phyloP scores from a whole-genome alignment of 2,888 invertebrate genomes.

The Thymelicus lineola region DNA sequence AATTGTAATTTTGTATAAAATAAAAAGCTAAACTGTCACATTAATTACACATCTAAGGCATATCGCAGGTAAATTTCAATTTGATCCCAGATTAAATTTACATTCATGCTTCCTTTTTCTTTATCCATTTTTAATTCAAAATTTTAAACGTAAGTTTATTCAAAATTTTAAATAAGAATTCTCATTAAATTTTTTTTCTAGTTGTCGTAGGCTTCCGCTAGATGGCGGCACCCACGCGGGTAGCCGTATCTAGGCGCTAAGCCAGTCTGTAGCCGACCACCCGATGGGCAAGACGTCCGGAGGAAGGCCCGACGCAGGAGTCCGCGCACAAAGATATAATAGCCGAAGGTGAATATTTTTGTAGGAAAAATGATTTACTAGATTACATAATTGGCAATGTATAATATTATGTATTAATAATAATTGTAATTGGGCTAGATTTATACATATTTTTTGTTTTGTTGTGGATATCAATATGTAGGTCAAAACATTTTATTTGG shows the following conservation, averaged over 20 bases:
- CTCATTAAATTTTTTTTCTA: constrained; percentile 45
- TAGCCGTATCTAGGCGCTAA: constrained; percentile 57
- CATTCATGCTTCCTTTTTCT: not conserved
- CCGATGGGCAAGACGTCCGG: constrained; percentile 83
- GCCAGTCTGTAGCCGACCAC: constrained; percentile 59
- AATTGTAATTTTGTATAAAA: no score
- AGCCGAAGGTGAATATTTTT: constrained; percentile 63
- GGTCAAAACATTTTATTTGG: no score
- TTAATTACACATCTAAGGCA: no score
- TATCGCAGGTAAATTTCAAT: no score
- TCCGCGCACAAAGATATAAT: constrained; percentile 71
- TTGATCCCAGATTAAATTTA: no score
- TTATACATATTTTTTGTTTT: no score
- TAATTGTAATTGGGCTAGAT: no score
- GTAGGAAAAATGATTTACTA: not conserved
- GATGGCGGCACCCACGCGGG: constrained; percentile 55
- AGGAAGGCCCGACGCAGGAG: constrained; percentile 72
- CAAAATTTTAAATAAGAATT: constrained; percentile 31
- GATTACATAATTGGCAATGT: constrained; percentile 8
- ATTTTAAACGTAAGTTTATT: not conserved
- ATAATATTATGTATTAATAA: not conserved
- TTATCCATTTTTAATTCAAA: not conserved
- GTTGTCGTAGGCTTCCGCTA: constrained; percentile 56
- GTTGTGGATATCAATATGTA: no score
- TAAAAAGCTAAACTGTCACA: no score